These are phyloP conservation scores for Etheostoma perlongum DNA, from an alignment of 2,797 vertebrate species.

Conservation along the genomic window DNA sequence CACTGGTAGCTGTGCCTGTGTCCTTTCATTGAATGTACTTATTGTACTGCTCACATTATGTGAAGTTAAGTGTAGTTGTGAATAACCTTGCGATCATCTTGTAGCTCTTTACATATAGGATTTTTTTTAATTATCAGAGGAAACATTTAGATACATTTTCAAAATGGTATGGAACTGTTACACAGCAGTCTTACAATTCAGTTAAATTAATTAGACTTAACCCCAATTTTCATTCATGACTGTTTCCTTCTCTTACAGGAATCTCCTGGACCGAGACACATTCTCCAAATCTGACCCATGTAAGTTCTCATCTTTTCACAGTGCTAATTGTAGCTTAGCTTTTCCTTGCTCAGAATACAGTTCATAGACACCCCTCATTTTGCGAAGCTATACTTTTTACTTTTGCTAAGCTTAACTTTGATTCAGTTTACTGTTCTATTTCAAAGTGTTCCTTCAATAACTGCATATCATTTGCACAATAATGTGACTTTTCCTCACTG, in stretches of 20 bases:
- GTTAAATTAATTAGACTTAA: not conserved
- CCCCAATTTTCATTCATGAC: not conserved
- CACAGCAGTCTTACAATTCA: not conserved
- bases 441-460: conserved; percentile 75
- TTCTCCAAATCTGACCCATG: conserved; percentile 97
- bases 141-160: not conserved
- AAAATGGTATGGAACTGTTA: not conserved
- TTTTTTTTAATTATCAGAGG: conserved; percentile 10
- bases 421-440: conserved; percentile 80
- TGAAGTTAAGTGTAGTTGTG: conserved; percentile 32
- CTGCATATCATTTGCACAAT: conserved; percentile 83
- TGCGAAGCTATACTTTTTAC: conserved; percentile 46
- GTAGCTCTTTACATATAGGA: not conserved
- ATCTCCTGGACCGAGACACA: conserved; percentile 95
- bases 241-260: conserved; percentile 80
- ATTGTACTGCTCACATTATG: conserved; percentile 38
- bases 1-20: conserved; percentile 11
- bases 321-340: conserved; percentile 38
- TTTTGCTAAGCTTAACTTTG: conserved; percentile 71
- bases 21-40: conserved; percentile 40
- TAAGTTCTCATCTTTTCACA: conserved; percentile 79
- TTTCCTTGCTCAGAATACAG: conserved; percentile 12
- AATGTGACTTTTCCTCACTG: conserved; percentile 77
- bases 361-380: conserved; percentile 37
- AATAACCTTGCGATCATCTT: conserved; percentile 40